Conservation (phyloP, 92 coral and sea anemone species). For the Galaxea fascicularis region DNA sequence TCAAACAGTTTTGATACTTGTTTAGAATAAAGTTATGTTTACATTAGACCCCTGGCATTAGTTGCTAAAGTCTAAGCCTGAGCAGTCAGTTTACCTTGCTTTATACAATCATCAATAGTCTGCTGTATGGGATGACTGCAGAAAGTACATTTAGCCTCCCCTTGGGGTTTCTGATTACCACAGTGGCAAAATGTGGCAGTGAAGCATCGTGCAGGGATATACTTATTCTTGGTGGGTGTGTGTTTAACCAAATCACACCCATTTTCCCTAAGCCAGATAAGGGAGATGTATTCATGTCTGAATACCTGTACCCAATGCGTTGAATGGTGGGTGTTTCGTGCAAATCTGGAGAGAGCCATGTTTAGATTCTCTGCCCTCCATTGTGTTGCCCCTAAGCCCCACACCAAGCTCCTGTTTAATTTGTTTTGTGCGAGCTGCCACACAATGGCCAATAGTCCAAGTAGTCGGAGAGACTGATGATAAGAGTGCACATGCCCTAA, state of each 20-base stretch:
- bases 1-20: background rate
- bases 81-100: constrained; percentile 51
- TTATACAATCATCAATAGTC: constrained; percentile 49
- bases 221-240: constrained; percentile 58
- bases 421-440: constrained; percentile 61
- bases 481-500: constrained; percentile 61
- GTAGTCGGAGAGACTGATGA: constrained; percentile 63
- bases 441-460: constrained; percentile 67
- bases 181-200: constrained; percentile 56
- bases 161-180: constrained; percentile 41
- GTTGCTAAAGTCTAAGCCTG: constrained; percentile 41
- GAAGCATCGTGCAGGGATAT: constrained; percentile 57
- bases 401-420: constrained; percentile 42
- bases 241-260: constrained; percentile 51
- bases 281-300: constrained; percentile 71
- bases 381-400: constrained; percentile 55
- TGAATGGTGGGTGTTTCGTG: constrained; percentile 55
- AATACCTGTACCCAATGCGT: constrained; percentile 69
- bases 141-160: constrained; percentile 33
- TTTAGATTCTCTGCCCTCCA: constrained; percentile 66
- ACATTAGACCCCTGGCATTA: constrained; percentile 22
- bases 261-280: constrained; percentile 71
- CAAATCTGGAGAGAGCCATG: constrained; percentile 64
- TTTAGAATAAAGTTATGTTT: background rate
- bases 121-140: constrained; percentile 54